Evolutionary conservation across 2,113 vertebrate genomes (phyloP).

Genomic region (Leiothrix lutea): DNA sequence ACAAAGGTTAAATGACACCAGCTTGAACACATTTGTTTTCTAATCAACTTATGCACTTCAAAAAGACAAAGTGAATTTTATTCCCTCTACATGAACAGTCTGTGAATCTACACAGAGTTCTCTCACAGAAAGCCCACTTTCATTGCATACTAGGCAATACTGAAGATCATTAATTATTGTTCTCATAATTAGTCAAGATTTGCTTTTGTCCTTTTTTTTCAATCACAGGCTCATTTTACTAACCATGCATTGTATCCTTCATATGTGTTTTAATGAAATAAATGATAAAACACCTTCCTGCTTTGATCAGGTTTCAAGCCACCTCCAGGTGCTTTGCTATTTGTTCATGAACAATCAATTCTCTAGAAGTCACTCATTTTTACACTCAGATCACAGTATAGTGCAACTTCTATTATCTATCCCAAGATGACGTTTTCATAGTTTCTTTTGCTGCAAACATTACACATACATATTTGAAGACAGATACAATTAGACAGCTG

Average conservation of each 20-base stretch:
- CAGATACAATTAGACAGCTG: background rate
- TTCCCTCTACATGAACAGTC: background rate
- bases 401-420: background rate
- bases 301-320: background rate
- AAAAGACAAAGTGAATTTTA: background rate
- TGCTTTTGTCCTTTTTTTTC: background rate
- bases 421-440: background rate
- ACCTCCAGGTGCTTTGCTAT: background rate
- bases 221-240: background rate
- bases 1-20: background rate
- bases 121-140: background rate
- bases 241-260: background rate
- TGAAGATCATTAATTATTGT: background rate
- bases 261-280: background rate
- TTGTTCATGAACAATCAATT: background rate
- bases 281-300: background rate
- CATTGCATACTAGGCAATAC: background rate
- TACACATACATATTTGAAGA: background rate
- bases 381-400: background rate
- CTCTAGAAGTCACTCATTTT: background rate
- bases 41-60: background rate
- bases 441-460: background rate
- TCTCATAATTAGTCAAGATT: background rate
- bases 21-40: background rate
- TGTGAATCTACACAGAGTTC: accelerated